Percentiles rank a stretch among this genome's conserved stretches.
Conservation (phyloP, 1,140 invertebrate genomes). For the Drosophila lowei region DNA sequence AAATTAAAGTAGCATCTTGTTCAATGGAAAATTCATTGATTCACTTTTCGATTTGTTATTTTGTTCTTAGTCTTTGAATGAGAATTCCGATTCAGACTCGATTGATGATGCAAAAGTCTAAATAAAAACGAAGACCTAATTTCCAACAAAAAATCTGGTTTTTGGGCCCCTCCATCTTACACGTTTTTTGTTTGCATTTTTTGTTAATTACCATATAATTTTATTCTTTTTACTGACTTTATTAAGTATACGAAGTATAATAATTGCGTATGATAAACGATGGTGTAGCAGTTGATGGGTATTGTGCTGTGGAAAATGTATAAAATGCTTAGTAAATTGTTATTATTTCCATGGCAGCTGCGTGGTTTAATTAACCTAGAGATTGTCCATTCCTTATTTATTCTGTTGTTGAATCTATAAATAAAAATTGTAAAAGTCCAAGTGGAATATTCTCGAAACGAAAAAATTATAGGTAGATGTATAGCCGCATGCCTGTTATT, state of each 20-base stretch:
- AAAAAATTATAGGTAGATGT: too few species aligned
- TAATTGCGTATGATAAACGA: slow-evolving; percentile 46
- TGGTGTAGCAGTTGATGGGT: not conserved
- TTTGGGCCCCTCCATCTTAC: slow-evolving; percentile 25
- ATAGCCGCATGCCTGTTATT: too few species aligned
- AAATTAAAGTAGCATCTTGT: slow-evolving; percentile 23
- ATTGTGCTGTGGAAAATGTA: slow-evolving; percentile 30
- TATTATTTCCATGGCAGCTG: not conserved
- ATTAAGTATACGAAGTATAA: slow-evolving; percentile 16
- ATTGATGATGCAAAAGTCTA: slow-evolving; percentile 74
- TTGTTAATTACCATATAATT: slow-evolving; percentile 44
- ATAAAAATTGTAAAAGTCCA: too few species aligned
- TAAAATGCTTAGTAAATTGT: slow-evolving; percentile 14
- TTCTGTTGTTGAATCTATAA: too few species aligned
- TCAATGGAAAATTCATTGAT: slow-evolving; percentile 48
- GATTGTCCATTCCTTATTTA: too few species aligned
- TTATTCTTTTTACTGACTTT: slow-evolving; percentile 29
- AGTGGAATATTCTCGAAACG: too few species aligned
- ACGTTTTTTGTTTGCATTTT: slow-evolving; percentile 3
- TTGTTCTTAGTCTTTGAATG: slow-evolving; percentile 33
- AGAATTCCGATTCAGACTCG: not conserved
- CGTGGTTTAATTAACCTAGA: not conserved
- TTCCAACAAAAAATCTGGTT: slow-evolving; percentile 61
- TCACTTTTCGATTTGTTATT: slow-evolving; percentile 47
- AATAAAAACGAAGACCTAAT: slow-evolving; percentile 80